Base-by-base conservation (phyloP, 92 coral and sea anemone species). In the Siderastrea siderea region DNA sequence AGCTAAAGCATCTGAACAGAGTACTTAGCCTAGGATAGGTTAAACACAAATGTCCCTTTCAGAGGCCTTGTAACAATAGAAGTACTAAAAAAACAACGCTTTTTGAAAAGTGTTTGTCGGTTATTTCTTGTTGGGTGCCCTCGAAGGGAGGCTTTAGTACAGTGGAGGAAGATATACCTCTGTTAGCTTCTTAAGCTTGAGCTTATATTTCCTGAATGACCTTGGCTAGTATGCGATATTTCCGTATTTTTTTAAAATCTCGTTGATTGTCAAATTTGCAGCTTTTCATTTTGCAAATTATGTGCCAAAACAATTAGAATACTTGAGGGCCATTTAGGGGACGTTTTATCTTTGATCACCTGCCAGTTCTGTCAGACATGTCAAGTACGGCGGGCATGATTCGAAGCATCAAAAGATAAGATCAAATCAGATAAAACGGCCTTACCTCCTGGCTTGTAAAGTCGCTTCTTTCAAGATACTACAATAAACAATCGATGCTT, bases 351-450 rank as follows among this genome's bases (percentile, higher is more conserved):
- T 76, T 52, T 49, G 68, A 76, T 1, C 12, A 50, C 48, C 47
- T 62, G 1, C 58, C 64, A 43, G 77, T 80, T 60, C 81, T 38
- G 51, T 50, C 74, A 77, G 60, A 53, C 43, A 79, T 79, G 83
- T 64, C 73, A 78, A 19, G 58, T 38, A 44, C 55, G 66, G 52
- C 16, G 78, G 83, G 78, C 3, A 11, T n/a, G 47, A 12, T 69
- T 69, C 14, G 5, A 17, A 38, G 9, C 16, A 7, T 15, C 47
- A 19, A 6, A 1, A 2, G 63, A 64, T 15, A 54, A 57, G 9
- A 60, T 45, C 17, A 80, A 4, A 19, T 8, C 10, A 57, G n/a
- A 46, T 61, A 1, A 66, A 19, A 48, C 8, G 50, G 10, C 12
- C 73, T 13, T 45, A 69, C 70, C 73, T 50, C 72, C 59, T 49